Percentiles rank a stretch among this genome's conserved stretches.
Evolutionary conservation across 2,113 vertebrate species (phyloP).

Genomic region (Spea multiplicata): DNA sequence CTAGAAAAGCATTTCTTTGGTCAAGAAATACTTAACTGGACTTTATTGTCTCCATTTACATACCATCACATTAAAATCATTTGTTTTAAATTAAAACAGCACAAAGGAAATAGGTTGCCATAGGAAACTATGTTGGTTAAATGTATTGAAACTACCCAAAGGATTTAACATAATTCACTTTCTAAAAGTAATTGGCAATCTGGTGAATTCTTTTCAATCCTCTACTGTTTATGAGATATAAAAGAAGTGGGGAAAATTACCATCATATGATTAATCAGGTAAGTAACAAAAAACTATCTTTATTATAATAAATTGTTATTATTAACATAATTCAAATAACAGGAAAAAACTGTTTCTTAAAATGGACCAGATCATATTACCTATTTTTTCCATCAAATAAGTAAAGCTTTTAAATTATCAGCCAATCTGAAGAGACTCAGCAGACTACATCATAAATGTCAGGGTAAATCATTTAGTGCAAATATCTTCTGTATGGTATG

Average conservation of each 20-base stretch:
- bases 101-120: conserved; percentile 28
- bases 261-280: no score
- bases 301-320: no score
- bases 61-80: conserved; percentile 35
- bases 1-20: conserved; percentile 20
- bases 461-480: no score
- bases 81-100: conserved; percentile 32
- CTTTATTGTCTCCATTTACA: conserved; percentile 31
- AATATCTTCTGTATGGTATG: no score
- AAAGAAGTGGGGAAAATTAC: neutral
- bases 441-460: no score
- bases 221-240: conserved; percentile 25
- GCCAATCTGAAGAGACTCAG: no score
- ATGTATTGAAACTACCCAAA: conserved; percentile 3
- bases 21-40: conserved; percentile 13
- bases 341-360: no score
- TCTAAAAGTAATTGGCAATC: conserved; percentile 31
- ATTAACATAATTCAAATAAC: no score
- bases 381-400: no score
- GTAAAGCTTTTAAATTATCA: no score
- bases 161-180: conserved; percentile 35
- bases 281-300: no score
- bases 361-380: no score
- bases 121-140: conserved; percentile 20
- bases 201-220: conserved; percentile 14